Evolutionary conservation across 2,113 vertebrate genomes (phyloP).

Genomic region (Sapayoa aenigma): DNA sequence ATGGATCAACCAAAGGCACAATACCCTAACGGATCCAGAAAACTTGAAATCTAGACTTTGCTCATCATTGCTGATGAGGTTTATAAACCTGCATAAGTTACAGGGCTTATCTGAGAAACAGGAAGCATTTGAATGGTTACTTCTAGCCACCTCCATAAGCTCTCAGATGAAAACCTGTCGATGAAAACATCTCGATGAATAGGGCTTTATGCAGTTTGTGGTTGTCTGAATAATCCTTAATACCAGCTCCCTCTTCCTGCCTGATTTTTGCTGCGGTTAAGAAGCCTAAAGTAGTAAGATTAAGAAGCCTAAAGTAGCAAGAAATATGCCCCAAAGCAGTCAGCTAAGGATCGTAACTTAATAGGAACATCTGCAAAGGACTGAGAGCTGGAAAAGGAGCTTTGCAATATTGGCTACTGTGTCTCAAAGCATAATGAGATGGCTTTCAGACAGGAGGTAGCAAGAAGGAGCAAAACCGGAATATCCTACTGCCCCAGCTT

Average conservation of each 20-base stretch:
- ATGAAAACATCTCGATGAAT: constrained; percentile 24
- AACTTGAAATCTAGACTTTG: neutral
- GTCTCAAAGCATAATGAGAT: neutral
- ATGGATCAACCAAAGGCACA: neutral
- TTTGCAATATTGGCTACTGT: neutral
- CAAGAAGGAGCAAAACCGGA: neutral
- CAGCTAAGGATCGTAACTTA: constrained; percentile 32
- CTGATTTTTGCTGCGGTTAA: constrained; percentile 39
- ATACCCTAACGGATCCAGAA: neutral
- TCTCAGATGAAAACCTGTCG: neutral
- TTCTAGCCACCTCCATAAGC: constrained; percentile 14
- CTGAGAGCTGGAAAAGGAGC: constrained; percentile 31
- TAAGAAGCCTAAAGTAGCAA: constrained; percentile 44
- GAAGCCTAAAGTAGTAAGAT: constrained; percentile 54
- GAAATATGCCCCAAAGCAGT: constrained; percentile 30
- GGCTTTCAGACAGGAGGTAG: neutral
- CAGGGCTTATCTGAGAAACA: neutral
- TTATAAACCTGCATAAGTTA: neutral
- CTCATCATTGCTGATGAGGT: neutral
- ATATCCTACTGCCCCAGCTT: neutral
- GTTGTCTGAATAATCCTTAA: constrained; percentile 58
- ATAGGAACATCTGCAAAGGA: constrained; percentile 35
- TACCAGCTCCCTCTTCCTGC: constrained; percentile 38
- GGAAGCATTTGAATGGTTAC: neutral
- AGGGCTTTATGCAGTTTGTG: constrained; percentile 2